Evolutionary conservation across 2,113 vertebrate genomes (phyloP).

Genomic region (Phocoena phocoena): DNA sequence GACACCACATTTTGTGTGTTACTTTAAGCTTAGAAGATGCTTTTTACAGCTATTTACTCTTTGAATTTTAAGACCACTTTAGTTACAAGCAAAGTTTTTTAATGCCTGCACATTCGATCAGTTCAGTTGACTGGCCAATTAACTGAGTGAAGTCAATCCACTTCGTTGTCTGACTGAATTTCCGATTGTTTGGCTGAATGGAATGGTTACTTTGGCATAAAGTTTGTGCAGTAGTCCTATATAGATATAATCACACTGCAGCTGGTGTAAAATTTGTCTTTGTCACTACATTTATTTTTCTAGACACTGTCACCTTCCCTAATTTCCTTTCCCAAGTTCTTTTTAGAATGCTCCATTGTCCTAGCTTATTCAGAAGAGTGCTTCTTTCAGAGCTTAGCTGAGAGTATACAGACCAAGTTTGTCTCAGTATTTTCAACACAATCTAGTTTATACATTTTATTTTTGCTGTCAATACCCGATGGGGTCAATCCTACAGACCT

Average conservation of each 20-base stretch:
- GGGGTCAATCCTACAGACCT: slow-evolving; percentile 13
- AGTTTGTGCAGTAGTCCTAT: neutral
- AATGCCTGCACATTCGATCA: neutral
- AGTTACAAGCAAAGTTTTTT: neutral
- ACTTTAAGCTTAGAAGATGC: neutral
- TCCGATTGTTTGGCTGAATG: neutral
- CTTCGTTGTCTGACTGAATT: neutral
- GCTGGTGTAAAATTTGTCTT: slow-evolving; percentile 19
- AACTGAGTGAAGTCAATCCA: neutral
- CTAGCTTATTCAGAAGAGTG: neutral
- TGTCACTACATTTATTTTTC: slow-evolving; percentile 40
- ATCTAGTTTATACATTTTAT: slow-evolving; percentile 58
- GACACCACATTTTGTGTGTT: neutral
- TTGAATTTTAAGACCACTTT: neutral
- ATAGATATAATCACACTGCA: neutral
- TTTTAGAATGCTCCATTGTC: neutral
- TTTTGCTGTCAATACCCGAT: slow-evolving; percentile 69
- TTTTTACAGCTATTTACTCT: neutral
- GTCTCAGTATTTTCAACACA: slow-evolving; percentile 29
- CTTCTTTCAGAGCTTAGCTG: slow-evolving; percentile 41
- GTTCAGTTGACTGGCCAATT: neutral
- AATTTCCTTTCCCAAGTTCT: neutral
- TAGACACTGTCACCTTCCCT: neutral
- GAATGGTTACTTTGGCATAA: neutral
- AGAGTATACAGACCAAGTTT: neutral